Evolutionary conservation across 30 jellyfish, hydroid and myxozoan species (phyloP).

Genomic region (Turritopsis rubra): DNA sequence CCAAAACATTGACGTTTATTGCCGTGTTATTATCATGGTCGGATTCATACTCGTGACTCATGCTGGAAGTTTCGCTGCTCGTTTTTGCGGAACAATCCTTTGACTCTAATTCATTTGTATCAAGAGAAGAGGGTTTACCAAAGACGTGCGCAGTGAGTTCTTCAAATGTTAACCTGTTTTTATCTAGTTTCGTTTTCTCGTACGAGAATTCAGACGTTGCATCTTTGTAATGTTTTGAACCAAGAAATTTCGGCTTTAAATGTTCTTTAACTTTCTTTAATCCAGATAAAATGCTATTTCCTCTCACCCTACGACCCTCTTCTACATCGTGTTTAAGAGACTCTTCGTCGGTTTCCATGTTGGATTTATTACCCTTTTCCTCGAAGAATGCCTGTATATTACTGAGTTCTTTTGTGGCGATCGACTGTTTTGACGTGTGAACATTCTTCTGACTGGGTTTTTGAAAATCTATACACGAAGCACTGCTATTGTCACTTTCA

Average conservation of each 20-base stretch:
- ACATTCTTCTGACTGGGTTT: not conserved
- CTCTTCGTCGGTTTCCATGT: not conserved
- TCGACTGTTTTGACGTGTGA: not conserved
- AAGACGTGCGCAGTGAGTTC: constrained; percentile 6
- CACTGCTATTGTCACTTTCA: constrained; percentile 9
- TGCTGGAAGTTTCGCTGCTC: not conserved
- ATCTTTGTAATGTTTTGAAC: constrained; percentile 18
- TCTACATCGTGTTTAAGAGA: not conserved
- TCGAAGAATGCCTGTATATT: not conserved
- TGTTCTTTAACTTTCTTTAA: constrained; percentile 16
- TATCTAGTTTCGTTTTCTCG: constrained; percentile 1
- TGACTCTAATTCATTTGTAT: not conserved
- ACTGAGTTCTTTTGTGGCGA: not conserved
- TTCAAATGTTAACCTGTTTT: not conserved
- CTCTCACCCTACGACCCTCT: not conserved
- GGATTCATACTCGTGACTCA: not conserved
- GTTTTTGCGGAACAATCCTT: not conserved
- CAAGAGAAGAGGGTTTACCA: not conserved
- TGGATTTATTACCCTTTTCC: not conserved
- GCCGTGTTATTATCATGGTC: not conserved
- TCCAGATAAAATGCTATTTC: constrained; percentile 18
- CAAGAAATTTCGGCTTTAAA: not conserved
- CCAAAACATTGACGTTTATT: not conserved
- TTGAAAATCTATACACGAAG: not conserved
- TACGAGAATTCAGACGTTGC: constrained; percentile 20